These are phyloP conservation scores for Sminthurides bifidus DNA, from an alignment of 1,140 invertebrate genomes.

Conservation along the genomic window DNA sequence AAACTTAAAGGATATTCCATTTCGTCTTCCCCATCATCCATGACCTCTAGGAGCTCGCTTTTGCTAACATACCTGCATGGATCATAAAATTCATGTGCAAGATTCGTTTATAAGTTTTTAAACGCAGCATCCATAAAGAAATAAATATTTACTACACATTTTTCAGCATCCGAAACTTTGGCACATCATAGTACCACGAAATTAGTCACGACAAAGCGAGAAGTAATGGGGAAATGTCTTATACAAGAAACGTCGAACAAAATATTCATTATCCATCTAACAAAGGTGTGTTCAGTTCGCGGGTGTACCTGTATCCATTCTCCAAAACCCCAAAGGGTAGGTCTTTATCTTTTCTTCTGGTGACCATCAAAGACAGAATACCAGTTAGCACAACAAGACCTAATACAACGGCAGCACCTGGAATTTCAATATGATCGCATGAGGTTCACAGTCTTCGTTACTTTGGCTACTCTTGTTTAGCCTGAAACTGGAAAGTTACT, in stretches of 20 bases:
- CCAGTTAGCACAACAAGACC: constrained; percentile 18
- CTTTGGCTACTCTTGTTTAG: background rate
- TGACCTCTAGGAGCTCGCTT: background rate
- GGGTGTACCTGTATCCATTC: constrained; percentile 16
- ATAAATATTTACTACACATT: background rate
- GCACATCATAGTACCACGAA: background rate
- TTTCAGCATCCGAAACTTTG: background rate
- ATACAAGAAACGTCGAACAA: background rate
- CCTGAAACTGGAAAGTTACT: background rate
- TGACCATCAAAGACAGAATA: constrained; percentile 18
- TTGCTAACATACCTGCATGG: background rate
- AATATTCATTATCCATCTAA: too few relatives aligned
- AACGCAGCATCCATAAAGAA: background rate
- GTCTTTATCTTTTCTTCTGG: background rate
- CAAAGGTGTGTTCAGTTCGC: background rate
- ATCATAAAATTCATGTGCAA: background rate
- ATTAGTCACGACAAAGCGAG: background rate
- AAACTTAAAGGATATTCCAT: background rate
- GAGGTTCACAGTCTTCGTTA: background rate
- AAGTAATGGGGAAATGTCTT: background rate
- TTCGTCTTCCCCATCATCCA: background rate
- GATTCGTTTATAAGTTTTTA: background rate
- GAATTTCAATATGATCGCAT: background rate
- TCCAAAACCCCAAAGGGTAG: background rate
- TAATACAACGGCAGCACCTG: constrained; percentile 23